phyloP scores from a whole-genome alignment of 1,140 invertebrate species.

The Drosophila persimilis region DNA sequence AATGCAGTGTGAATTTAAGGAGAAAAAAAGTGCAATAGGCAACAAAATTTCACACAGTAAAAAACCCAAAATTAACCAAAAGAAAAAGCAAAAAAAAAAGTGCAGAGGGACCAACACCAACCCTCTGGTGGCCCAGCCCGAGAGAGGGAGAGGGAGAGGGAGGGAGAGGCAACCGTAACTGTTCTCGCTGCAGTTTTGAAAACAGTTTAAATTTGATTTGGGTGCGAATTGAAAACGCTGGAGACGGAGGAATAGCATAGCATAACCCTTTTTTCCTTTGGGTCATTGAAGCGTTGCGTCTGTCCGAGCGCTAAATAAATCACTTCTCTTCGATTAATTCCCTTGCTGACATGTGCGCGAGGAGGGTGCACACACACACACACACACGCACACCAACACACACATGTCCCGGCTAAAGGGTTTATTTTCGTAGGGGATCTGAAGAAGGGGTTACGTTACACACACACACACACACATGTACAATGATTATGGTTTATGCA shows the following conservation, averaged over 20 bases:
- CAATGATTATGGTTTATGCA: slow-evolving; percentile 33
- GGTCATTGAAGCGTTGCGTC: slow-evolving; percentile 59
- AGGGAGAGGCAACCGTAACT: slow-evolving; percentile 21
- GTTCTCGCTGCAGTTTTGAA: slow-evolving; percentile 69
- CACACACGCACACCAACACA: slow-evolving; percentile 12
- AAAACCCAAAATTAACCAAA: slow-evolving; percentile 44
- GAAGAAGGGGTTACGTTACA: slow-evolving; percentile 46
- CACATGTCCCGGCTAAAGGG: slow-evolving; percentile 43
- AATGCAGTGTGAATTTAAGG: slow-evolving; percentile 59
- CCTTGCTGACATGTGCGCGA: slow-evolving; percentile 78
- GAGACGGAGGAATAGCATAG: slow-evolving; percentile 23
- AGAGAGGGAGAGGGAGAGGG: slow-evolving; percentile 37
- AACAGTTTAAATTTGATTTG: slow-evolving; percentile 82
- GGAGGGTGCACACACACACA: slow-evolving; percentile 42
- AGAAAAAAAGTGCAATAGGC: slow-evolving; percentile 44
- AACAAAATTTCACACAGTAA: slow-evolving; percentile 47
- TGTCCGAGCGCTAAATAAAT: slow-evolving; percentile 81
- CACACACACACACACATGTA: slow-evolving; percentile 2
- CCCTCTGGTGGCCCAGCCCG: slow-evolving; percentile 26
- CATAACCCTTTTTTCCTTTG: slow-evolving; percentile 58
- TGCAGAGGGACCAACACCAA: slow-evolving; percentile 19
- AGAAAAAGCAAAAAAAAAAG: slow-evolving; percentile 24
- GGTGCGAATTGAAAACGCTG: slow-evolving; percentile 42
- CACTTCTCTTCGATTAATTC: slow-evolving; percentile 83
- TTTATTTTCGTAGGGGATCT: slow-evolving; percentile 6